Evolutionary conservation across 2,888 invertebrate genomes (phyloP).

Genomic region (Drosophila kanekoi): DNA sequence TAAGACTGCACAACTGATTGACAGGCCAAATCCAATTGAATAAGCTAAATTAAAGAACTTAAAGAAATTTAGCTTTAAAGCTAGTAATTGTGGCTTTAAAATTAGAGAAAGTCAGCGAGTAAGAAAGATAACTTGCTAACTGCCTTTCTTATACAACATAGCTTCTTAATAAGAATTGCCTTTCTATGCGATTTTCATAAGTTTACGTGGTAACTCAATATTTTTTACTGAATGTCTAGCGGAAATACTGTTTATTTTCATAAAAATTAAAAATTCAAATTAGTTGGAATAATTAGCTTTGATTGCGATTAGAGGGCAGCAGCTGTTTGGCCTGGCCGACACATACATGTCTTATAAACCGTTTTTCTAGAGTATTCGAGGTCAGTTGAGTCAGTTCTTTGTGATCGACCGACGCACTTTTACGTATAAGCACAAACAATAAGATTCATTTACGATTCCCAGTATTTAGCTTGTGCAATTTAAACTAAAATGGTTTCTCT

Average conservation of each 20-base stretch:
- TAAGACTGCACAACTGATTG: slow-evolving; percentile 18
- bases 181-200: not conserved
- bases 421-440: slow-evolving; percentile 32
- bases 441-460: slow-evolving; percentile 64
- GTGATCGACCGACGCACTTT: slow-evolving; percentile 42
- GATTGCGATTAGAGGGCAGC: not conserved
- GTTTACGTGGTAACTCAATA: too few relatives aligned
- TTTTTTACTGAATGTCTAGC: not conserved
- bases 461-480: slow-evolving; percentile 58
- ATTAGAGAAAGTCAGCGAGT: too few relatives aligned
- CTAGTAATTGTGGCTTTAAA: not conserved
- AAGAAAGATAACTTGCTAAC: too few relatives aligned
- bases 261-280: too few relatives aligned
- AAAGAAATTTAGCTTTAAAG: not conserved
- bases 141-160: not conserved
- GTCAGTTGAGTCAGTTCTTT: slow-evolving; percentile 13
- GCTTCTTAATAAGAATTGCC: not conserved
- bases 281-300: too few relatives aligned
- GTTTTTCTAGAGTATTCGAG: slow-evolving; percentile 35
- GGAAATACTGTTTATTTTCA: not conserved
- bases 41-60: not conserved
- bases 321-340: not conserved
- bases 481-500: slow-evolving; percentile 55
- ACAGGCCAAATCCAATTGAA: slow-evolving; percentile 29
- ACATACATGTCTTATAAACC: slow-evolving; percentile 7